These are phyloP conservation scores for Sycon ciliatum DNA, from an alignment of 37 sponge, comb jelly and placozoan genomes.

Conservation along the genomic window DNA sequence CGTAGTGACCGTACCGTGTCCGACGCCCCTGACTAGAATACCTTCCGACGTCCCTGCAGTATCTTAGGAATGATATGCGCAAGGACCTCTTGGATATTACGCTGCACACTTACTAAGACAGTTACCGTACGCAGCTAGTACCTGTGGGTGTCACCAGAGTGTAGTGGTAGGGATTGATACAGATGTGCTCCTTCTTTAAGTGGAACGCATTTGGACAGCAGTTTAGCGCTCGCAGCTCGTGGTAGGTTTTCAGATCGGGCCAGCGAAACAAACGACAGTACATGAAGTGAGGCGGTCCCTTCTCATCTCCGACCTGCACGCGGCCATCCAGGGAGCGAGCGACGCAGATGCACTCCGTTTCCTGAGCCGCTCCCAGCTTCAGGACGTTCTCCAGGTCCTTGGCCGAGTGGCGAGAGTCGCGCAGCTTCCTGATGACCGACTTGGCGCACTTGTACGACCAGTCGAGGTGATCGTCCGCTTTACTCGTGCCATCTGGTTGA, in stretches of 20 bases:
- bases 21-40: no score
- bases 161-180: slow-evolving; percentile 61
- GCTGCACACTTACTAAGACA: no score
- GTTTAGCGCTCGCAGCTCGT: slow-evolving; percentile 42
- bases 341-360: slow-evolving; percentile 27
- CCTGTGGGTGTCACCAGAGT: slow-evolving; percentile 29
- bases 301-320: slow-evolving; percentile 33
- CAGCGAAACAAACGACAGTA: slow-evolving; percentile 58
- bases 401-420: background rate
- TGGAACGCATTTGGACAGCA: slow-evolving; percentile 38
- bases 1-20: no score
- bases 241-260: slow-evolving; percentile 53
- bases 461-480: no score
- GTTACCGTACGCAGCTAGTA: no score
- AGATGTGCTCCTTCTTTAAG: slow-evolving; percentile 35
- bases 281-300: slow-evolving; percentile 47
- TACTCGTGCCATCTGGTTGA: no score
- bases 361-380: slow-evolving; percentile 15
- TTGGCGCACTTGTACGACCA: slow-evolving; percentile 40
- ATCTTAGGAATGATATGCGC: no score
- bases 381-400: slow-evolving; percentile 29
- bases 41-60: no score
- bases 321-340: slow-evolving; percentile 31
- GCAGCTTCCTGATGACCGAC: slow-evolving; percentile 22
- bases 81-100: no score